Percentiles rank a stretch among this genome's conserved stretches.
phyloP scores from a whole-genome alignment of 2,113 vertebrate species.

The Gadus chalcogrammus region DNA sequence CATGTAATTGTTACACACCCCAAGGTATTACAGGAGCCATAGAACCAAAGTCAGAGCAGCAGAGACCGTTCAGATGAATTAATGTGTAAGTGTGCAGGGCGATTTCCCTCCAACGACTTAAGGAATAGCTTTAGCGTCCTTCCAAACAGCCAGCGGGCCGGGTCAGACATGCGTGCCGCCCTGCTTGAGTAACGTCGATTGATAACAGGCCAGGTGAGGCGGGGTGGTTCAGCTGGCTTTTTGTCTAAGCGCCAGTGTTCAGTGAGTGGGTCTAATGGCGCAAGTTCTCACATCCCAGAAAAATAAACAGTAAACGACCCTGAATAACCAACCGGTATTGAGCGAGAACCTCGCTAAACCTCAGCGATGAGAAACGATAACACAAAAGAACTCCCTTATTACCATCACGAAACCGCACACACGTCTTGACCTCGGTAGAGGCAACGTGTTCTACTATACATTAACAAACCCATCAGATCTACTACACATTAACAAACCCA shows the following conservation, averaged over 20 bases:
- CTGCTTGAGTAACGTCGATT: conserved; percentile 11
- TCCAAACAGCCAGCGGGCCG: neutral
- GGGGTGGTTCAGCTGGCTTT: conserved; percentile 19
- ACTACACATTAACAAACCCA: no score
- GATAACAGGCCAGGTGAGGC: conserved; percentile 15
- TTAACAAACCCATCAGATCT: no score
- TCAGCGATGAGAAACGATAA: conserved; percentile 10
- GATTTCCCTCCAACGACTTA: neutral
- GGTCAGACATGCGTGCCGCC: conserved; percentile 13
- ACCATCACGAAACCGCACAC: neutral
- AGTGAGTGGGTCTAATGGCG: conserved; percentile 14
- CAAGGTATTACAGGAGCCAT: conserved; percentile 47
- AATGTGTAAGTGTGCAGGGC: conserved; percentile 5
- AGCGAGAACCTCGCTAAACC: neutral
- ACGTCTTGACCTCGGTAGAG: conserved; percentile 4
- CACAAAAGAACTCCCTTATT: neutral
- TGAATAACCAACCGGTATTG: neutral
- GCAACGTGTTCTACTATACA: neutral
- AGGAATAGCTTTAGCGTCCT: conserved; percentile 2
- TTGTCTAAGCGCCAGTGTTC: conserved; percentile 16
- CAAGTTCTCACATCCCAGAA: conserved; percentile 9
- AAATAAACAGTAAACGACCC: conserved; percentile 27
- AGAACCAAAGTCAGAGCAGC: conserved; percentile 30
- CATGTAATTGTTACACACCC: conserved; percentile 49
- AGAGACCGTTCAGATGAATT: conserved; percentile 14